These are phyloP conservation scores for Lophochroa leadbeateri DNA, from an alignment of 2,113 vertebrate genomes.

Conservation along the genomic window DNA sequence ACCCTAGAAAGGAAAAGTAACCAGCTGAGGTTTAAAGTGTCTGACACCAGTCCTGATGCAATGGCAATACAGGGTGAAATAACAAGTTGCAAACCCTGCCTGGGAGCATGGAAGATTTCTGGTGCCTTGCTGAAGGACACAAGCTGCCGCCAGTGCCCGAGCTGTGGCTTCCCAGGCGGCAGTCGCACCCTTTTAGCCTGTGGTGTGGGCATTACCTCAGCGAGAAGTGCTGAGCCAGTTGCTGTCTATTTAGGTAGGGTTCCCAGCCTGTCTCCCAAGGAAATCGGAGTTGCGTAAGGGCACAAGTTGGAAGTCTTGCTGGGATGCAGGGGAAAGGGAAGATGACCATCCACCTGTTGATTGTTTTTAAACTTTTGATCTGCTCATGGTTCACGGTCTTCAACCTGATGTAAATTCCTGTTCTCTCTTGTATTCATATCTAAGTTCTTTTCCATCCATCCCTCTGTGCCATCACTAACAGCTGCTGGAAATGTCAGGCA, in stretches of 20 bases:
- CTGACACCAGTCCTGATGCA: background rate
- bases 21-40: background rate
- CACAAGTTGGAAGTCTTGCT: background rate
- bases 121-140: background rate
- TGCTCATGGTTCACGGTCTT: background rate
- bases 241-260: background rate
- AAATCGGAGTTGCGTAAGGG: background rate
- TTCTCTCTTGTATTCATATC: background rate
- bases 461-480: background rate
- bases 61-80: background rate
- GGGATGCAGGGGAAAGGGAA: background rate
- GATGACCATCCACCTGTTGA: background rate
- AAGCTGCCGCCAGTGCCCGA: background rate
- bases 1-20: background rate
- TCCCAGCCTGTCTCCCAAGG: background rate
- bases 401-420: background rate
- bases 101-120: background rate
- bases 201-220: conserved; percentile 23
- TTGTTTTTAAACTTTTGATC: background rate
- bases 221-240: background rate
- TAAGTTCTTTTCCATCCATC: background rate
- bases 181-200: background rate
- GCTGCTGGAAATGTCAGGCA: background rate
- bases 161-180: background rate
- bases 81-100: conserved; percentile 36